Percentiles rank a stretch among this genome's conserved stretches.
These are phyloP conservation scores for Eupsittula cactorum DNA, from an alignment of 2,113 vertebrate genomes.

Conservation along the genomic window DNA sequence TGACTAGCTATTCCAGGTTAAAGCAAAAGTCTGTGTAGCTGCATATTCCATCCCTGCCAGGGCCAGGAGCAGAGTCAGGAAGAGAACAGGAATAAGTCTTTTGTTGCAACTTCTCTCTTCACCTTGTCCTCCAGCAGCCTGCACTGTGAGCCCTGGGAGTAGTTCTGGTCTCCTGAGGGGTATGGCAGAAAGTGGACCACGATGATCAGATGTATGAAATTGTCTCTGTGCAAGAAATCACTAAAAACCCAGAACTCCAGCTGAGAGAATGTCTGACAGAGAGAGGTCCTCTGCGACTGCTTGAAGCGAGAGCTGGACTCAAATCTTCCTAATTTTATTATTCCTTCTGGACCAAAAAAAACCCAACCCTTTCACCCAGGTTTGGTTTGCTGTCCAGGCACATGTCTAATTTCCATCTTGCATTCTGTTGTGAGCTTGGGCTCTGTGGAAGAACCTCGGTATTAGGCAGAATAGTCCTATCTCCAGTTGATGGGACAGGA, in stretches of 20 bases:
- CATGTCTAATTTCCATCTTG: background rate
- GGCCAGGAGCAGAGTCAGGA: background rate
- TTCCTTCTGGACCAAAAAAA: background rate
- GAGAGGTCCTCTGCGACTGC: background rate
- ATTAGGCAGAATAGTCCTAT: background rate
- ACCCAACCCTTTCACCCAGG: background rate
- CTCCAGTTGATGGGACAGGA: background rate
- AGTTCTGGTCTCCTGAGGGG: background rate
- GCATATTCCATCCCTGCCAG: background rate
- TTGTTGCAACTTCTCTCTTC: background rate
- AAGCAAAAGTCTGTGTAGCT: background rate
- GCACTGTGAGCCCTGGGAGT: background rate
- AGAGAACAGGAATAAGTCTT: background rate
- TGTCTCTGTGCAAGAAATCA: background rate
- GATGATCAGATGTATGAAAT: background rate
- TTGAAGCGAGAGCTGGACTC: background rate
- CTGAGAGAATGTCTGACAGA: background rate
- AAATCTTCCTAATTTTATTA: background rate
- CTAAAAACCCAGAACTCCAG: background rate
- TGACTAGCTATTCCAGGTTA: conserved; percentile 27
- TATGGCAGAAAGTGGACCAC: background rate
- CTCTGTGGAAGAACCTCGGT: background rate
- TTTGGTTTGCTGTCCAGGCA: background rate
- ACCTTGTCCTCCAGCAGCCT: background rate
- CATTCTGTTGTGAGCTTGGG: background rate